Evolutionary conservation across 2,888 invertebrate species (phyloP).

Genomic region (Leucophora obtusa): DNA sequence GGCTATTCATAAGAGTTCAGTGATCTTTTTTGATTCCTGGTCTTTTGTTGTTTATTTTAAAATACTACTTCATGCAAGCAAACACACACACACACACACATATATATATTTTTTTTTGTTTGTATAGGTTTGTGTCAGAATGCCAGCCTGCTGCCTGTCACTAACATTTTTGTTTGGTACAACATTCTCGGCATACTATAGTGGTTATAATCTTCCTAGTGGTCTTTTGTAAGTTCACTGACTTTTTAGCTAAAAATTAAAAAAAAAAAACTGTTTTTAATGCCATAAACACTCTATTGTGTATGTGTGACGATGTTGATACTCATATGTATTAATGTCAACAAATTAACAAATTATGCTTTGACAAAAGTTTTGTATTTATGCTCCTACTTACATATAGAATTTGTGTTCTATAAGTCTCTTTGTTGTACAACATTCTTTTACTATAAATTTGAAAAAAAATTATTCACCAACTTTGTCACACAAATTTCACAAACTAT

Average conservation of each 20-base stretch:
- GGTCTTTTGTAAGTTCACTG: constrained; percentile 58
- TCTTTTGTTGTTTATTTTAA: constrained; percentile 46
- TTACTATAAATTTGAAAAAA: not conserved
- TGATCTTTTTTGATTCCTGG: constrained; percentile 52
- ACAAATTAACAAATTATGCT: constrained; percentile 64
- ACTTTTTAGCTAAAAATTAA: constrained; percentile 35
- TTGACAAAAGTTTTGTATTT: constrained; percentile 53
- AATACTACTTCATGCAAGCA: constrained; percentile 27
- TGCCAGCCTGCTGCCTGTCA: constrained; percentile 48
- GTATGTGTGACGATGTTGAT: constrained; percentile 45
- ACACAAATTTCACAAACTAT: constrained; percentile 58
- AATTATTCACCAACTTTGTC: constrained; percentile 36
- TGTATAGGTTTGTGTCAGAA: constrained; percentile 9
- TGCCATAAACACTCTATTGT: constrained; percentile 47
- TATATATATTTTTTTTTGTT: constrained; percentile 4
- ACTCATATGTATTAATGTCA: constrained; percentile 60
- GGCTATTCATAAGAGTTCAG: constrained; percentile 63
- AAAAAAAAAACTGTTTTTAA: constrained; percentile 53
- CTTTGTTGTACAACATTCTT: constrained; percentile 28
- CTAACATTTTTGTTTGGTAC: constrained; percentile 48
- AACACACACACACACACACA: not conserved
- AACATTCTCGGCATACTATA: constrained; percentile 20
- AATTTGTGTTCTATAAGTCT: constrained; percentile 34
- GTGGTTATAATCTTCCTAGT: constrained; percentile 44
- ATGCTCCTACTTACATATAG: constrained; percentile 21